These are phyloP conservation scores for Amphiprion ocellaris DNA, from an alignment of 2,113 vertebrate genomes.

Conservation along the genomic window DNA sequence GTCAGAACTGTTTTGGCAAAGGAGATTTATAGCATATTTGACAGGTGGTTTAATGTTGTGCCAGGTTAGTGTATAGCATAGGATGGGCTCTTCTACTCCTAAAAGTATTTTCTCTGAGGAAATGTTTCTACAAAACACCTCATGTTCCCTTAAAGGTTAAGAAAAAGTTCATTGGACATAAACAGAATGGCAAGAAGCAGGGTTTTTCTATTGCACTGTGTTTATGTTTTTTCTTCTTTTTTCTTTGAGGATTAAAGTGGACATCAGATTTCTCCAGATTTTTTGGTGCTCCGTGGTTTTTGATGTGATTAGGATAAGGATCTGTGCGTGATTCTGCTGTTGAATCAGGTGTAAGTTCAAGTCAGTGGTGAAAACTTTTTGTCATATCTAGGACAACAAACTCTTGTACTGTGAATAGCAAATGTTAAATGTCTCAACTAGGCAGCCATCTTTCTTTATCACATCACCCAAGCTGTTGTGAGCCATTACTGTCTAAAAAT, in stretches of 20 bases:
- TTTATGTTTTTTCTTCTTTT: not conserved
- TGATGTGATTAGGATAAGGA: slow-evolving; percentile 39
- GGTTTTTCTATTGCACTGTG: not conserved
- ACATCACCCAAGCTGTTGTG: slow-evolving; percentile 43
- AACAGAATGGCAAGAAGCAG: too few relatives aligned
- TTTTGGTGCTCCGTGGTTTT: not conserved
- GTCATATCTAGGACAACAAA: slow-evolving; percentile 69
- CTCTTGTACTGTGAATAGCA: slow-evolving; percentile 51
- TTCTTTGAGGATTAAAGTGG: slow-evolving; percentile 21
- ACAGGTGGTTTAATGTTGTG: too few relatives aligned
- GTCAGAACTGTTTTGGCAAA: too few relatives aligned
- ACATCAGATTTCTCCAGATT: not conserved
- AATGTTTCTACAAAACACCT: too few relatives aligned
- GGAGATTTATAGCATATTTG: too few relatives aligned
- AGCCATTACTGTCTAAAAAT: slow-evolving; percentile 50
- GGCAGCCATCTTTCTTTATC: slow-evolving; percentile 62
- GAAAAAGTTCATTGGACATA: too few relatives aligned
- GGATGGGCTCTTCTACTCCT: too few relatives aligned
- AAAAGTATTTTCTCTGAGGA: too few relatives aligned
- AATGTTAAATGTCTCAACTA: slow-evolving; percentile 58
- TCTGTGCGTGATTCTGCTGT: slow-evolving; percentile 11
- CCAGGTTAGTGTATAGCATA: too few relatives aligned
- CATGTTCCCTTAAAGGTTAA: too few relatives aligned
- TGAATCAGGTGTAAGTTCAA: slow-evolving; percentile 10
- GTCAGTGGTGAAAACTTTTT: slow-evolving; percentile 51